phyloP scores from a whole-genome alignment of 2,797 vertebrate species.

The Cryptoblepharus egeriae region DNA sequence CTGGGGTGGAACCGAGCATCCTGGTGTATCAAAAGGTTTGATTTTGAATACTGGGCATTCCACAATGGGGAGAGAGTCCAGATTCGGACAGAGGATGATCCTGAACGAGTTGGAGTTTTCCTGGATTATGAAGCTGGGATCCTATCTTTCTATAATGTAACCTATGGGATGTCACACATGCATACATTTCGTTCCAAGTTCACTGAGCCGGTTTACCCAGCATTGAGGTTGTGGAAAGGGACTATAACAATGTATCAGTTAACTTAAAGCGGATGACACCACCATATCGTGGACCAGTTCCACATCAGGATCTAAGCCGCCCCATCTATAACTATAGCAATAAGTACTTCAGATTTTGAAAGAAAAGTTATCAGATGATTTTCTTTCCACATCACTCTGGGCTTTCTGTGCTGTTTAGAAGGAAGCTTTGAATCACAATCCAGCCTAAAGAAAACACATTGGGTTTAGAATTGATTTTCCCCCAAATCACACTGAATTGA shows the following conservation, averaged over 20 bases:
- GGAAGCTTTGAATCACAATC: too few relatives aligned
- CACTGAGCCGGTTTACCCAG: constrained; percentile 76
- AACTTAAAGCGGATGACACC: constrained; percentile 47
- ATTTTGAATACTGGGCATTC: constrained; percentile 81
- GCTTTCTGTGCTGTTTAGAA: too few relatives aligned
- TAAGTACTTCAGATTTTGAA: not conserved
- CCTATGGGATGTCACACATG: constrained; percentile 71
- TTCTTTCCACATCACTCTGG: too few relatives aligned
- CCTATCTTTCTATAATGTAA: constrained; percentile 77
- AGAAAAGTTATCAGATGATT: not conserved
- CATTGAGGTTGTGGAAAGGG: constrained; percentile 78
- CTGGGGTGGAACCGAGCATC: constrained; percentile 78
- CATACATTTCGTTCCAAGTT: constrained; percentile 77
- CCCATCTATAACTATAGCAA: not conserved
- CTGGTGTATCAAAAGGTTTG: constrained; percentile 80
- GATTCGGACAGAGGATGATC: constrained; percentile 63
- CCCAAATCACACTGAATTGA: too few relatives aligned
- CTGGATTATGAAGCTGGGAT: constrained; percentile 80
- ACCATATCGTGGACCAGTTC: not conserved
- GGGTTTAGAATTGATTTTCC: too few relatives aligned
- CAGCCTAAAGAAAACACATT: too few relatives aligned
- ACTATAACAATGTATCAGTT: constrained; percentile 68
- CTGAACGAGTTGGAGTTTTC: constrained; percentile 73
- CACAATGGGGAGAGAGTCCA: constrained; percentile 76
- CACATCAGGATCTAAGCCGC: not conserved